Evolutionary conservation across 2,888 invertebrate species (phyloP), one percentile per base, ranked within the genome.

Genomic region (Eulithis prunata): DNA sequence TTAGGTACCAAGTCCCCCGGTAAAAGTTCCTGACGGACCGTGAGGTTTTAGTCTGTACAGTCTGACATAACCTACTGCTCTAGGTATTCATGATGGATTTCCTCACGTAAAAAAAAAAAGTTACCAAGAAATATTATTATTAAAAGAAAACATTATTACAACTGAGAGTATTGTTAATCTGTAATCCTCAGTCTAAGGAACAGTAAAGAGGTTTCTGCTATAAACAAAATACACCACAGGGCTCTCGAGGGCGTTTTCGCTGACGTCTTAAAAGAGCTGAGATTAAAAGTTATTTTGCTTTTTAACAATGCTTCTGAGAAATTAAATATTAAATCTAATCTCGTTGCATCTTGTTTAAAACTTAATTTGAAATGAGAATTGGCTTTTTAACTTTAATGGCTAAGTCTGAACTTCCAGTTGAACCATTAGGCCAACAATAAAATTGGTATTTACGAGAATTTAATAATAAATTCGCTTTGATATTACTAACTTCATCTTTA

Each of bases 181-280:
- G 55, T 67, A 70, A 72, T 76, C 75, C 75, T 69, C 70, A 68
- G 68, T 65, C 64, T 69, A 69, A 70, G 62, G 53, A 62, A 62
- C 70, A 70, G 62, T 71, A 75, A 75, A 75, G 78, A 80, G 78
- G 77, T 75, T 75, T 75, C 73, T 64, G 76, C 75, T 74, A 77
- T 82, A 78, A 80, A 79, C 77, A 79, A 77, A 78, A 78, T 78
- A 75, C 66, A 70, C 72, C 70, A 73, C 68, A 66, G 69, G 72
- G 67, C 73, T 74, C 78, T 73, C 75, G 47, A 61, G 69, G 72
- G 73, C 77, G 78, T 76, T 80, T 75, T 75, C 14, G 70, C 76
- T 76, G 78, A 77, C 74, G 74, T 75, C 73, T 77, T 75, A 74
- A 79, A 80, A 74, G 73, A 74, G 76, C 71, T 64, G 72, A 80